Conservation (phyloP, 2,888 invertebrate genomes). For the Deroplatys truncata region DNA sequence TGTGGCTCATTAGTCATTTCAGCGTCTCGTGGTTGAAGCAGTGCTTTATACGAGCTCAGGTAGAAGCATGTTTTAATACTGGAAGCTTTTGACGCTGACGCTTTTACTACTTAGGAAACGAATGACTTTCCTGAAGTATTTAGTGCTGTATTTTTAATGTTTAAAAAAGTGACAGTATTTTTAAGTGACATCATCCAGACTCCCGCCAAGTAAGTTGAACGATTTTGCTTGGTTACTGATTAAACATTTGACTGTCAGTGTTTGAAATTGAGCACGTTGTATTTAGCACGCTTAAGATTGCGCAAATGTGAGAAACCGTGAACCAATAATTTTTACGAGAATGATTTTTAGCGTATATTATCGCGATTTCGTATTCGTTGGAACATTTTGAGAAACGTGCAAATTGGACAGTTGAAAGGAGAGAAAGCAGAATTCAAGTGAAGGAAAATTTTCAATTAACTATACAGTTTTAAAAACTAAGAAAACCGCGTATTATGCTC, state of each 20-base stretch:
- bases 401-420: too few relatives aligned
- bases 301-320: too few relatives aligned
- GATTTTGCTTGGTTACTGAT: background rate
- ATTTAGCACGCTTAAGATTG: too few relatives aligned
- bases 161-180: background rate
- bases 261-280: background rate
- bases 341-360: too few relatives aligned
- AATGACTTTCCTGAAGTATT: background rate
- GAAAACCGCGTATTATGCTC: too few relatives aligned
- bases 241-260: background rate
- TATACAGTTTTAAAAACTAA: too few relatives aligned
- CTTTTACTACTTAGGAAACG: background rate
- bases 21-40: background rate
- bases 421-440: too few relatives aligned
- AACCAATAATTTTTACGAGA: too few relatives aligned
- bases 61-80: background rate
- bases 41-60: background rate
- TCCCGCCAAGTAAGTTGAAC: background rate
- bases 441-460: too few relatives aligned
- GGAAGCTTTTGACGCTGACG: background rate
- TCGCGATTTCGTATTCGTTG: too few relatives aligned
- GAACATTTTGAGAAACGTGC: too few relatives aligned
- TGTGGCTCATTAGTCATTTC: background rate
- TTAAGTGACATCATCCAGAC: background rate
- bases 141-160: background rate